Percentiles rank a stretch among this genome's conserved stretches.
Conservation (phyloP, 1,140 invertebrate genomes). For the Apis florea region DNA sequence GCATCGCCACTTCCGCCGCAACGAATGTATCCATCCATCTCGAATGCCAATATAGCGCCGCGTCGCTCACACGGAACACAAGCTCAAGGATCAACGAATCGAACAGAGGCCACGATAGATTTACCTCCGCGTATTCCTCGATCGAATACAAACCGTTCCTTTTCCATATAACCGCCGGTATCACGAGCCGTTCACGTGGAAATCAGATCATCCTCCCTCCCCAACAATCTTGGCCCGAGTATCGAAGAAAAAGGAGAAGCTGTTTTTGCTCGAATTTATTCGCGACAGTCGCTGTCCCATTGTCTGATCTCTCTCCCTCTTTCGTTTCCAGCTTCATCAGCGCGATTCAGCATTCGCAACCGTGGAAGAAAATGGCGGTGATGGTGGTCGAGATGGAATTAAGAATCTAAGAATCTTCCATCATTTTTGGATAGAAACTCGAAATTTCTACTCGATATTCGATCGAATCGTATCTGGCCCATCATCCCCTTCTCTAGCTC, state of each 20-base stretch:
- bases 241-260: background rate
- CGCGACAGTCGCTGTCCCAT: background rate
- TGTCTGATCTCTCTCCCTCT: background rate
- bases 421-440: too few relatives aligned
- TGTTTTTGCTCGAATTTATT: constrained; percentile 26
- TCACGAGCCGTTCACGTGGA: background rate
- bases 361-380: too few relatives aligned
- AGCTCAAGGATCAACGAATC: background rate
- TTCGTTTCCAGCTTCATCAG: too few relatives aligned
- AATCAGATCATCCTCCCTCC: constrained; percentile 5
- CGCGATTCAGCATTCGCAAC: too few relatives aligned
- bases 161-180: background rate
- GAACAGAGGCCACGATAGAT: background rate
- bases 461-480: too few relatives aligned
- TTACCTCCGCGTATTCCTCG: background rate
- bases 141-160: background rate
- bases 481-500: too few relatives aligned
- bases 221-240: background rate
- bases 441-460: too few relatives aligned
- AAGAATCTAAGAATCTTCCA: too few relatives aligned
- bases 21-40: background rate
- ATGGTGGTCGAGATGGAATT: too few relatives aligned
- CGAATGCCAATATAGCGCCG: background rate
- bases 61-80: background rate
- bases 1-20: background rate